Evolutionary conservation across 2,797 vertebrate species (phyloP).

Genomic region (Melopsittacus undulatus): DNA sequence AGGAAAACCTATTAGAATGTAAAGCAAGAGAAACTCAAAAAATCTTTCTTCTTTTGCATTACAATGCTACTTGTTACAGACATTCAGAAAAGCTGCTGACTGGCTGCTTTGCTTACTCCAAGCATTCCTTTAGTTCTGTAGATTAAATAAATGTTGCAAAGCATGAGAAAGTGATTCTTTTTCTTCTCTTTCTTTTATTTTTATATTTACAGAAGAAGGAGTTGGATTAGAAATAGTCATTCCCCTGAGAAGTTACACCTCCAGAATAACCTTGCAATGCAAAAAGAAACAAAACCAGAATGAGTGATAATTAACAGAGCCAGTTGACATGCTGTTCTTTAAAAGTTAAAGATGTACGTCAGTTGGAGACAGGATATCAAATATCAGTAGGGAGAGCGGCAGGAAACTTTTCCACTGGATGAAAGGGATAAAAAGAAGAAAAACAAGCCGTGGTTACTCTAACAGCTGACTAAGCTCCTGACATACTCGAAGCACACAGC

Average conservation of each 20-base stretch:
- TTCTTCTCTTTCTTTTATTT: not conserved
- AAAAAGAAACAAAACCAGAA: not conserved
- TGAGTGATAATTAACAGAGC: conserved; percentile 7
- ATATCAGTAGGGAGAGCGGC: conserved; percentile 31
- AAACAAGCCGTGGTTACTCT: conserved; percentile 23
- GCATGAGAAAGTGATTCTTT: not conserved
- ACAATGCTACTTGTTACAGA: not conserved
- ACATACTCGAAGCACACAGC: not conserved
- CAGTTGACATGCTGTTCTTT: conserved; percentile 17
- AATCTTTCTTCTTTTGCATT: not conserved
- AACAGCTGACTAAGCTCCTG: conserved; percentile 53
- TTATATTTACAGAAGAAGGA: not conserved
- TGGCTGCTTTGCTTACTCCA: not conserved
- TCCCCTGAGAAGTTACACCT: not conserved
- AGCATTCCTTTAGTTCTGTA: not conserved
- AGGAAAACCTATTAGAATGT: not conserved
- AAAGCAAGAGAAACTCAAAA: not conserved
- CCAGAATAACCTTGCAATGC: not conserved
- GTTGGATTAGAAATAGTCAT: not conserved
- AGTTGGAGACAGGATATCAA: conserved; percentile 38
- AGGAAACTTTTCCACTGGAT: conserved; percentile 48
- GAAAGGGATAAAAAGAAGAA: conserved; percentile 50
- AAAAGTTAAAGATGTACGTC: conserved; percentile 28
- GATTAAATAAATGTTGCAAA: conserved; percentile 1
- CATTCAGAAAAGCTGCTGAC: conserved; percentile 1